Evolutionary conservation across 2,888 invertebrate species (phyloP), one percentile per base, ranked within the genome.

Genomic region (Venustoraphidia nigricollis): DNA sequence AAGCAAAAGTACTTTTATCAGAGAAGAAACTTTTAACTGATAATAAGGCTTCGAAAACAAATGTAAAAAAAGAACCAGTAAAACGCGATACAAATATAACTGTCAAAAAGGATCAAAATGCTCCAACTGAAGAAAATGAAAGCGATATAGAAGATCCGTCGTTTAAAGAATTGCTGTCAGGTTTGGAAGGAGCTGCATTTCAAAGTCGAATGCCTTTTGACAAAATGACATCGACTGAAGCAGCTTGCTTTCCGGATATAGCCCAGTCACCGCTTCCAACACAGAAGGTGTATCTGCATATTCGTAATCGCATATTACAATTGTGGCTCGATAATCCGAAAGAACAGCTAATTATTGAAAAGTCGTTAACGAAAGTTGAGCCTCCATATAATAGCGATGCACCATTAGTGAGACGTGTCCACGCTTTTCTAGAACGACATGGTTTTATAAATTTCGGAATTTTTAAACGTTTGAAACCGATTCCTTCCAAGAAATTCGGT

Each of bases 371-470:
- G 37, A 83, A 83, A 61, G 81, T 97, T 66, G 84, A 86, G 69
- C 75, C 87, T 8, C 96, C 97, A 0, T 97, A 91, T 60, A 94
- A 95, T 65, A 91, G 89, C 61, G 95, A 97, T 67, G 79, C 83
- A 5, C 79, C 80, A 9, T 67, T 97, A 17, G 79, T 94, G 2
- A 76, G 81, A 61, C 77, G 95, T 54, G 79, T 91, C 35, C 93
- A 93, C 68, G 83, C 87, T 1, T 98, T 89, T 66, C 71, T 98
- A 37, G 92, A 96, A 61, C 77, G 98, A 41, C 92, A 96, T 66
- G 96, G 97, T 2, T 93, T 89, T 59, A 94, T 98, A 53, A 98
- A 98, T 70, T 97, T 92, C 71, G 98, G 98, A 0, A 84, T 95
- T 45, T 98, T 92, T 66, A 91, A 93, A 63, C 75, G 91, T 37